Conservation (phyloP, 2,113 vertebrate genomes). For the Aegithalos caudatus region DNA sequence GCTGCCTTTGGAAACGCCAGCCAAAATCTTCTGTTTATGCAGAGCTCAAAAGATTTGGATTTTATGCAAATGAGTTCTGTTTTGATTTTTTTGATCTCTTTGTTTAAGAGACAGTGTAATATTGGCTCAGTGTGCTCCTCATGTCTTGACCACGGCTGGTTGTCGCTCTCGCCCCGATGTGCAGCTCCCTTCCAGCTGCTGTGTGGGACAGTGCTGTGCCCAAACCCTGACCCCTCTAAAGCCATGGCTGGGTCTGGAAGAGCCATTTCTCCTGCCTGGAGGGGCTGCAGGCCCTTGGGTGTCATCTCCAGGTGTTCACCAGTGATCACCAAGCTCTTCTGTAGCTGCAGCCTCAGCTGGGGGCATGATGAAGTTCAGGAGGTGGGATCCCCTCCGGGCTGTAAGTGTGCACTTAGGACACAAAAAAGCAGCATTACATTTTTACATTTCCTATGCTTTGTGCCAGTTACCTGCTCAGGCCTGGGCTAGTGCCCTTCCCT, state of each 20-base stretch:
- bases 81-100: conserved; percentile 61
- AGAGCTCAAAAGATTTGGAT: conserved; percentile 69
- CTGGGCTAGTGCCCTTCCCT: not conserved
- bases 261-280: not conserved
- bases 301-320: not conserved
- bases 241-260: not conserved
- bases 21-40: conserved; percentile 72
- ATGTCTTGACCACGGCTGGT: not conserved
- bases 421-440: not conserved
- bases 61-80: conserved; percentile 73
- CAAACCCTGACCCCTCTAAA: not conserved
- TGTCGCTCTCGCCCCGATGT: not conserved
- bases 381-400: too few species aligned
- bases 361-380: not conserved
- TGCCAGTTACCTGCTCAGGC: not conserved
- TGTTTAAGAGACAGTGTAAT: conserved; percentile 35
- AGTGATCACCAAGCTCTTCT: not conserved
- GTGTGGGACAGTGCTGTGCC: not conserved
- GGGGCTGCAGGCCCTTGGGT: not conserved
- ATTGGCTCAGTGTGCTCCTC: conserved; percentile 31
- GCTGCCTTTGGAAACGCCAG: conserved; percentile 69
- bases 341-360: not conserved
- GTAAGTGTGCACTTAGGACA: fast-evolving
- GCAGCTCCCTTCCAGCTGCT: not conserved
- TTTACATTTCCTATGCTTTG: not conserved